Evolutionary conservation across 2,113 vertebrate species (phyloP).

Genomic region (Mustela lutreola): DNA sequence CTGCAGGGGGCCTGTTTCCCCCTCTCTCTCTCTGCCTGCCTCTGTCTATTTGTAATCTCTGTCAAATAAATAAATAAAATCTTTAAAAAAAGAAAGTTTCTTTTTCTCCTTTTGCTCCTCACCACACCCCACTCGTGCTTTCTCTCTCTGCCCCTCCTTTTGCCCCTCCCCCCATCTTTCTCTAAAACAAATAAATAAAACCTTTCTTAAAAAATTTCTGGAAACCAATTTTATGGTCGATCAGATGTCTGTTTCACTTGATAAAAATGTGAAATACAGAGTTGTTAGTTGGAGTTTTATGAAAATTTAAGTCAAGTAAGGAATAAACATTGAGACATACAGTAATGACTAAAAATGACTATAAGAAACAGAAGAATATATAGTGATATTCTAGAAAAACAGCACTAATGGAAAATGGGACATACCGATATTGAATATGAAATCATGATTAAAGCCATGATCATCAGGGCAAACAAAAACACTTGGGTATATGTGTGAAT

Average conservation of each 20-base stretch:
- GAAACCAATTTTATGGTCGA: not conserved
- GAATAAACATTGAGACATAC: not conserved
- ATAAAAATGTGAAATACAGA: not conserved
- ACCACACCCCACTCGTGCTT: fast-evolving
- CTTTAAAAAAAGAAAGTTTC: not conserved
- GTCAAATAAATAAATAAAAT: too few relatives aligned
- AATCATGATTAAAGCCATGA: not conserved
- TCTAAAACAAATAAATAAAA: not conserved
- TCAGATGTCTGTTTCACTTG: not conserved
- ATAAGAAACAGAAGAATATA: not conserved
- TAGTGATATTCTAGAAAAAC: not conserved
- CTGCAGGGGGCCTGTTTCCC: too few relatives aligned
- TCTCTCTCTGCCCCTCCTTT: not conserved
- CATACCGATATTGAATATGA: not conserved
- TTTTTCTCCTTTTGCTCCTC: not conserved
- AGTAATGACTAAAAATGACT: not conserved
- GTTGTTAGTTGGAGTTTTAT: not conserved
- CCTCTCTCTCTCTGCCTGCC: too few relatives aligned
- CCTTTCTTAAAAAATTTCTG: not conserved
- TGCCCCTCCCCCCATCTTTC: not conserved
- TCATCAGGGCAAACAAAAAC: not conserved
- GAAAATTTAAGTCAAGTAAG: not conserved
- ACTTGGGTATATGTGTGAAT: not conserved
- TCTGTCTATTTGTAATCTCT: too few relatives aligned
- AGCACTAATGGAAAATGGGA: not conserved